Evolutionary conservation across 2,888 invertebrate species (phyloP).

Genomic region (Embidobia sp.): DNA sequence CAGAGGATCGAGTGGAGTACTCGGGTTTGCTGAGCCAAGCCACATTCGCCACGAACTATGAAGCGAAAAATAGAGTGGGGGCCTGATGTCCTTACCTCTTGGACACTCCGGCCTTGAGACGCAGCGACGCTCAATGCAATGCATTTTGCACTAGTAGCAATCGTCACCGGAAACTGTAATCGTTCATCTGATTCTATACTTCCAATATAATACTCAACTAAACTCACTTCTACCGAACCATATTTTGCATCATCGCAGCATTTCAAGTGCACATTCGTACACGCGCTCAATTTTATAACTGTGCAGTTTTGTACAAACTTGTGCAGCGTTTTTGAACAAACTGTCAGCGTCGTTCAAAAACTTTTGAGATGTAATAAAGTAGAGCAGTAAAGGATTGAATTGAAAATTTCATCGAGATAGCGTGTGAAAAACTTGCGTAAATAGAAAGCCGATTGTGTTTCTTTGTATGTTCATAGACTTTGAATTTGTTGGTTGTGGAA

Average conservation of each 20-base stretch:
- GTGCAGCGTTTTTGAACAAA: neutral
- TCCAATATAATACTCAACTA: constrained; percentile 37
- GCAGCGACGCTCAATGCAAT: constrained; percentile 80
- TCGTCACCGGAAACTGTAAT: constrained; percentile 70
- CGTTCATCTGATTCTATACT: constrained; percentile 62
- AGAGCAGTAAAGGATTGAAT: too few relatives aligned
- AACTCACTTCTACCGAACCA: neutral
- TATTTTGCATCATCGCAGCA: neutral
- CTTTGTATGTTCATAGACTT: too few relatives aligned
- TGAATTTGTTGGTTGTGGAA: too few relatives aligned
- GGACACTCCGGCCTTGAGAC: constrained; percentile 80
- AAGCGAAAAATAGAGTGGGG: constrained; percentile 66
- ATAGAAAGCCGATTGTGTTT: too few relatives aligned
- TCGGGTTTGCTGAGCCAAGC: constrained; percentile 53
- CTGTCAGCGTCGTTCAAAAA: too few relatives aligned
- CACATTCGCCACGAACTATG: constrained; percentile 63
- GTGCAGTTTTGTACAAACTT: too few relatives aligned
- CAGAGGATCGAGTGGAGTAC: constrained; percentile 48
- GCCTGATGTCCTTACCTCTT: constrained; percentile 76
- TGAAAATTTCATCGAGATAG: too few relatives aligned
- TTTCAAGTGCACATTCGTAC: too few relatives aligned
- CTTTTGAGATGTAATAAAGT: too few relatives aligned
- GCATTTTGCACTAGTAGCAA: constrained; percentile 62
- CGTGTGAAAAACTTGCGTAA: too few relatives aligned
- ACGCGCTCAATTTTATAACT: too few relatives aligned